phyloP scores from a whole-genome alignment of 2,888 invertebrate species.

The Drosophila putrida region DNA sequence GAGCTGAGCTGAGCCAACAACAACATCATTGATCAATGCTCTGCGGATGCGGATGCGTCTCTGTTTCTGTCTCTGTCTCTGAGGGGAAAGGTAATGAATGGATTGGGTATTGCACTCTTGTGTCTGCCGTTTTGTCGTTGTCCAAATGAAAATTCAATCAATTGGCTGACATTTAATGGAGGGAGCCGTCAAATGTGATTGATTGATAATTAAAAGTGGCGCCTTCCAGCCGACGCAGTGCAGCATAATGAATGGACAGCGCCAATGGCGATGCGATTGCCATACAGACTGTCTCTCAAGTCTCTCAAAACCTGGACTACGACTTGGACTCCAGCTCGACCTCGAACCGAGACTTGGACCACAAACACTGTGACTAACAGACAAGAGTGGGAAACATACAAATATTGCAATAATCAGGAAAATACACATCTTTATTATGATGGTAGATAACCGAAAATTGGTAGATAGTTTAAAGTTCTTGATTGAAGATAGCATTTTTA shows the following conservation, averaged over 20 bases:
- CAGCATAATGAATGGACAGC: slow-evolving; percentile 67
- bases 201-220: slow-evolving; percentile 81
- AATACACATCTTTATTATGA: no score
- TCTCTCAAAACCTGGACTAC: background rate
- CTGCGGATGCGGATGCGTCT: slow-evolving; percentile 30
- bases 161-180: slow-evolving; percentile 77
- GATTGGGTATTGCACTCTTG: slow-evolving; percentile 16
- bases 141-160: slow-evolving; percentile 69
- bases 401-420: no score
- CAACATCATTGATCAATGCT: slow-evolving; percentile 55
- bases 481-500: no score
- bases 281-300: slow-evolving; percentile 1
- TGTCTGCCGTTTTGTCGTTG: slow-evolving; percentile 29
- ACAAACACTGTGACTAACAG: background rate
- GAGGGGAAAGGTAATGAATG: background rate
- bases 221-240: slow-evolving; percentile 64
- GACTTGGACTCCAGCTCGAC: slow-evolving; percentile 6
- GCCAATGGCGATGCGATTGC: slow-evolving; percentile 7
- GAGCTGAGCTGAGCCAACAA: slow-evolving; percentile 24
- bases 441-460: no score
- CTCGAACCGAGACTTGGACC: slow-evolving; percentile 4
- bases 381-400: no score
- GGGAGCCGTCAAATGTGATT: slow-evolving; percentile 79
- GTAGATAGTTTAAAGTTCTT: no score
- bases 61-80: background rate